These are phyloP conservation scores for Leptopilina syphax DNA, from an alignment of 2,888 invertebrate genomes.

Conservation along the genomic window DNA sequence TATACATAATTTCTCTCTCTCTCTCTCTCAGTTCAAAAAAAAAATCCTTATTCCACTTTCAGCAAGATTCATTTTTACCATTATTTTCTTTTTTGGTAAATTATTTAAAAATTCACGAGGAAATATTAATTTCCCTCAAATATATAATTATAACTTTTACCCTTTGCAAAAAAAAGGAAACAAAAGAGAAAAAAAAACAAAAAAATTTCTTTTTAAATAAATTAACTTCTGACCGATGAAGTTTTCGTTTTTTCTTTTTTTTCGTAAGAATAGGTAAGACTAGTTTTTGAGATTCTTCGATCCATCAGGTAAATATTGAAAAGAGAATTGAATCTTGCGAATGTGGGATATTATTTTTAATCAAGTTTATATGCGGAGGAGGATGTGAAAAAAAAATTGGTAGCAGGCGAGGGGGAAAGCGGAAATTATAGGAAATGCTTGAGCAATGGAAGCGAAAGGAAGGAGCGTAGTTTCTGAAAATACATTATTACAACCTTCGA, in stretches of 20 bases:
- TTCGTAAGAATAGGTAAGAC: background rate
- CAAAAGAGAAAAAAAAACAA: background rate
- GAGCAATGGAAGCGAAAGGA: constrained; percentile 48
- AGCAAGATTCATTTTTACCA: constrained; percentile 12
- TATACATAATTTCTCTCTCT: constrained; percentile 18
- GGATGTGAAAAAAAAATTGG: no score
- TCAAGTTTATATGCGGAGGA: background rate
- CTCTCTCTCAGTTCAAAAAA: background rate
- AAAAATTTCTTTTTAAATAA: constrained; percentile 3
- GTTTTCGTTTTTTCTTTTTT: constrained; percentile 4
- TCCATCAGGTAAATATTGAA: background rate
- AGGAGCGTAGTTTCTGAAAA: constrained; percentile 17
- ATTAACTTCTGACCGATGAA: constrained; percentile 23
- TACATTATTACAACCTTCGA: constrained; percentile 81
- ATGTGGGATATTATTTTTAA: background rate
- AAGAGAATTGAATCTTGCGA: constrained; percentile 9
- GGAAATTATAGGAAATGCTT: constrained; percentile 25
- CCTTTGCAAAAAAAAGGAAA: background rate
- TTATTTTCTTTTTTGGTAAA: background rate
- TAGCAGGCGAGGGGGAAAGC: background rate
- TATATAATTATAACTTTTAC: background rate
- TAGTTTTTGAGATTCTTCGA: constrained; percentile 9
- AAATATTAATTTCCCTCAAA: background rate
- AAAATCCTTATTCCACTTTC: constrained; percentile 5
- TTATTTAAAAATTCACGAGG: constrained; percentile 4